phyloP scores from a whole-genome alignment of 2,888 invertebrate species.

The Athetis lepigone region DNA sequence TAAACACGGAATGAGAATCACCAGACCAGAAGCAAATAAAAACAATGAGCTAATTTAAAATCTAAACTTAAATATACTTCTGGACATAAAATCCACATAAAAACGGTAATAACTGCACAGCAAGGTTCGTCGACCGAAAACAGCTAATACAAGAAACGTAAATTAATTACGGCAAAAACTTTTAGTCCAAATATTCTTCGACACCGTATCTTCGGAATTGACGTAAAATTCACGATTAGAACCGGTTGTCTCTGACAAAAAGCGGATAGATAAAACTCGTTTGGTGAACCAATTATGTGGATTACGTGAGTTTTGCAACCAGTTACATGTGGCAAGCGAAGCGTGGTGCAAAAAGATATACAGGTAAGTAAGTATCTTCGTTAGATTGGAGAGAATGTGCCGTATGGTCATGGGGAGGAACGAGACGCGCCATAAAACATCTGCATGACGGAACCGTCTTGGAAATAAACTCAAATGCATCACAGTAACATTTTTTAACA shows the following conservation, averaged over 20 bases:
- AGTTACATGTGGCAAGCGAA: constrained; percentile 53
- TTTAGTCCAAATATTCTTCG: constrained; percentile 37
- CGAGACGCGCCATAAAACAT: constrained; percentile 24
- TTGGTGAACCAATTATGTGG: constrained; percentile 54
- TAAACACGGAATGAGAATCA: constrained; percentile 36
- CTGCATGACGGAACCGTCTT: not conserved
- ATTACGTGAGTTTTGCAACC: constrained; percentile 64
- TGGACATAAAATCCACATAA: constrained; percentile 49
- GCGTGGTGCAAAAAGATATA: constrained; percentile 54
- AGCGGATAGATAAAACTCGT: constrained; percentile 48
- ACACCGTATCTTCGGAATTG: constrained; percentile 32
- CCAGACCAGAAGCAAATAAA: constrained; percentile 46
- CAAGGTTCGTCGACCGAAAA: constrained; percentile 57
- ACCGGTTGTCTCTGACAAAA: constrained; percentile 48
- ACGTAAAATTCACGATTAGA: constrained; percentile 49
- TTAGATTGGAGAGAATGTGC: constrained; percentile 24
- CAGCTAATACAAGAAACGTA: constrained; percentile 28
- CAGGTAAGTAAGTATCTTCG: constrained; percentile 42
- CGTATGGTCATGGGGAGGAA: constrained; percentile 32
- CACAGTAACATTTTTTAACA: not conserved
- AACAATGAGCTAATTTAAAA: constrained; percentile 41
- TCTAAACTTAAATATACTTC: constrained; percentile 36
- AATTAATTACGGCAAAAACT: constrained; percentile 56
- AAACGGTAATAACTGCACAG: constrained; percentile 51
- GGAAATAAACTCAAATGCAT: constrained; percentile 5